A percentile compares a stretch with the other conserved stretches of the same genome.
phyloP scores from a whole-genome alignment of 2,113 vertebrate species.

The Platysteira castanea region DNA sequence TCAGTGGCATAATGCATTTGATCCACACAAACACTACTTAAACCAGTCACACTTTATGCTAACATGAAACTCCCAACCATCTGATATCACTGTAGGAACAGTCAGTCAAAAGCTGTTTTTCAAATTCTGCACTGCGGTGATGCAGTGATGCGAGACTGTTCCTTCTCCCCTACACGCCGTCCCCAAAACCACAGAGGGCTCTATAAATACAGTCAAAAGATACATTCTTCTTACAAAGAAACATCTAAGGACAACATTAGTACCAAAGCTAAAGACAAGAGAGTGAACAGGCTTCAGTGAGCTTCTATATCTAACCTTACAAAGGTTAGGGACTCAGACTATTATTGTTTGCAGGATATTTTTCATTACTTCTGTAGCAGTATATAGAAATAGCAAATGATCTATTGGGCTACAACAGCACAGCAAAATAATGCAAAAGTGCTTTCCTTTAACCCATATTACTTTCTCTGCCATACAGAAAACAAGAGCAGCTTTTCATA shows the following conservation, averaged over 20 bases:
- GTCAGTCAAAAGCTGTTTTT: not conserved
- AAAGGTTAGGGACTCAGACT: not conserved
- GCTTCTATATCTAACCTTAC: not conserved
- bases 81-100: not conserved
- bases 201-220: not conserved
- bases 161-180: fast-evolving
- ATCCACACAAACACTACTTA: not conserved
- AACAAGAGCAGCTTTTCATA: not conserved
- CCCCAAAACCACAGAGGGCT: not conserved
- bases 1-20: not conserved
- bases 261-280: not conserved
- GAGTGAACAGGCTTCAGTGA: not conserved
- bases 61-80: not conserved
- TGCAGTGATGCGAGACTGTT: not conserved
- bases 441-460: not conserved
- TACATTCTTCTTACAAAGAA: not conserved
- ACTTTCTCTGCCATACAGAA: not conserved
- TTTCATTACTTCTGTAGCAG: not conserved
- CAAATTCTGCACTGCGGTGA: fast-evolving
- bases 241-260: not conserved
- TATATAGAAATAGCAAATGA: not conserved
- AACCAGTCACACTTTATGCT: not conserved
- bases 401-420: not conserved
- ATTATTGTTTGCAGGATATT: not conserved
- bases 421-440: not conserved